Evolutionary conservation across 2,888 invertebrate genomes (phyloP), one percentile per base, ranked within the genome.

Genomic region (Phlogophora meticulosa): DNA sequence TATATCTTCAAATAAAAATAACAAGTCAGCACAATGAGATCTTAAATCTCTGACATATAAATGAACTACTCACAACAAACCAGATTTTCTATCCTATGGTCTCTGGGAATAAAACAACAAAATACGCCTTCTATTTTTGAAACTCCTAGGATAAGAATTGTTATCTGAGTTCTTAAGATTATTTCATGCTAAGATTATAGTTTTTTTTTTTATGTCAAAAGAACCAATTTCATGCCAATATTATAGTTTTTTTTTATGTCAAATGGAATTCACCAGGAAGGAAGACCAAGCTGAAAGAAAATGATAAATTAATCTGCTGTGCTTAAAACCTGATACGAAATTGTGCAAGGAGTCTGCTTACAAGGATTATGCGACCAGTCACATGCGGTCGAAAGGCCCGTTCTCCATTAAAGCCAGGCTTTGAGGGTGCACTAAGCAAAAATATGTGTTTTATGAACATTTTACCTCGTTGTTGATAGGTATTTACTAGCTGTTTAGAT

Each of bases 361-460:
- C 32, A 22, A n/a, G 51, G 72, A 67, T 42, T 73, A 59, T 24
- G 28, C 34, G n/a, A 51, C 28, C 55, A 59, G 53, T 40, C 67
- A 51, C 40, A 55, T 60, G 72, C 32, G 74, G 67, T 67, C 13
- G 32, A 57, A 42, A 59, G 43, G 51, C 51, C 53, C 45, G 59
- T 40, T 40, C 20, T 22, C 53, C 55, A 17, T 36, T 67, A 60
- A 56, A 51, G 17, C 51, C 55, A n/a, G 28, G 67, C 52, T 59
- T 66, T 36, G 59, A 49, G 40, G 34, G 48, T 42, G 40, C 22
- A 52, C 45, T 28, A 15, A 56, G 28, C 49, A 36, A 56, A 64
- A 51, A 45, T 45, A 36, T 46, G 36, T 52, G 13, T 48, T 57
- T 24, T 22, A 52, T 28, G 4, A 28, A 32, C 48, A 20, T n/a